phyloP scores from a whole-genome alignment of 1,140 invertebrate genomes.

The Galleria mellonella region DNA sequence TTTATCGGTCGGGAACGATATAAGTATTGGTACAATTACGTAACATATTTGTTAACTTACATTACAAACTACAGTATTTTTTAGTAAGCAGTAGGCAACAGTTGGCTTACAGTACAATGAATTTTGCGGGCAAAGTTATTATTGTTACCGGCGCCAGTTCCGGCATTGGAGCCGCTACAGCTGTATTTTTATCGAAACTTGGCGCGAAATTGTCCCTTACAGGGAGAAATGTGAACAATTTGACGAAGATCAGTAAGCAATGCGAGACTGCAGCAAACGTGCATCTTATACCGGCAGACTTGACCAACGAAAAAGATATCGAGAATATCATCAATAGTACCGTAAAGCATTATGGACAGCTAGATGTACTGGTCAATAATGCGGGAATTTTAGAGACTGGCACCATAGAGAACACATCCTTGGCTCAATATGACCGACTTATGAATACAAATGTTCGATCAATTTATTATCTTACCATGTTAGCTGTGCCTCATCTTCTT shows the following conservation, averaged over 20 bases:
- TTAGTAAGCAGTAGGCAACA: too few species aligned
- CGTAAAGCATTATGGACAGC: constrained; percentile 80
- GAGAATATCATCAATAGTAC: constrained; percentile 82
- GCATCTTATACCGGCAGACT: constrained; percentile 73
- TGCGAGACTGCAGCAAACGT: constrained; percentile 47
- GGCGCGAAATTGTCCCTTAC: constrained; percentile 81
- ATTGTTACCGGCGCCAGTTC: constrained; percentile 88
- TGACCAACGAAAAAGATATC: constrained; percentile 85
- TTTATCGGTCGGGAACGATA: too few species aligned
- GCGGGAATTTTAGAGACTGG: constrained; percentile 90
- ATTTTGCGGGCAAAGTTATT: constrained; percentile 82
- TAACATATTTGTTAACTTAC: too few species aligned
- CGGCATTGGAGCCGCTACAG: constrained; percentile 89
- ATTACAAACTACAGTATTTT: too few species aligned
- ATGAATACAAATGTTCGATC: constrained; percentile 91
- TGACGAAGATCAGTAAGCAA: constrained; percentile 51
- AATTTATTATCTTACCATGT: constrained; percentile 88
- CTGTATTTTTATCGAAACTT: constrained; percentile 83
- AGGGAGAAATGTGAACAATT: constrained; percentile 80
- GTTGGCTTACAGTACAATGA: constrained; percentile 67
- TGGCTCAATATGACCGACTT: constrained; percentile 88
- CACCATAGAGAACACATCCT: constrained; percentile 86
- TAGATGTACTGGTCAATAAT: constrained; percentile 91
- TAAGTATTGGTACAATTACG: too few species aligned
- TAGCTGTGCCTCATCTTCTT: constrained; percentile 88